Base-by-base conservation (phyloP, 1,140 invertebrate species). In the Ooceraea biroi region DNA sequence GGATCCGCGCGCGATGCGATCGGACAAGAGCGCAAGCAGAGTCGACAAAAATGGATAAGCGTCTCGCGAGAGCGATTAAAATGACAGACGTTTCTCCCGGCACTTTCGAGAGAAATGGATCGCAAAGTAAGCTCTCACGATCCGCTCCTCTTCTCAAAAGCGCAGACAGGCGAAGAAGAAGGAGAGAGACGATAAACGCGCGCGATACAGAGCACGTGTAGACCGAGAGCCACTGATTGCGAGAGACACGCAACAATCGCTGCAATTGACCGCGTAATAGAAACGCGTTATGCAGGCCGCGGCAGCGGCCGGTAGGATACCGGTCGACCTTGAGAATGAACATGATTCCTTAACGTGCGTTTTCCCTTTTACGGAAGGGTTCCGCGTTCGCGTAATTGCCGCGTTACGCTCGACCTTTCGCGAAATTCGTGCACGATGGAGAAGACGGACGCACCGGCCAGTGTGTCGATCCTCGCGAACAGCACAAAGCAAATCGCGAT, bases 251-350 rank as follows among this genome's bases (percentile, higher is more conserved):
- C 90, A 90, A 91, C 89, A 90, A 89, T 88, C 88, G 87, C 88
- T 86, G 91, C 87, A 92, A 92, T 91, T 91, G 91, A 91, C 88
- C 91, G 91, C 91, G 89, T 92, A 92, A 92, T 92, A 91, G 91
- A 92, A 91, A 90, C 88, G 89, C 90, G 91, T 91, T 91, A 91
- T 91, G 90, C 89, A 90, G 90, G 86, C 69, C 82, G 80, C 85
- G 83, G 80, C 72, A 85, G 86, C 66, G 78, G 89, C 82, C 83
- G 83, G 89, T 88, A 90, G 89, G 71, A 90, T 91, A 92, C 90
- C 83, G 88, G 91, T 92, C 89, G 91, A 90, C 91, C 91, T 92
- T 92, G 91, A 91, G 88, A 90, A 91, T 89, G 80, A 84, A 92
- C 87, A 88, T 69, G 89, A 92, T 91, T 90, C 85, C 88, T 91